A percentile compares a stretch with the other conserved stretches of the same genome.
These are phyloP conservation scores for Nasonia oneida DNA, from an alignment of 2,888 invertebrate species.

Conservation along the genomic window DNA sequence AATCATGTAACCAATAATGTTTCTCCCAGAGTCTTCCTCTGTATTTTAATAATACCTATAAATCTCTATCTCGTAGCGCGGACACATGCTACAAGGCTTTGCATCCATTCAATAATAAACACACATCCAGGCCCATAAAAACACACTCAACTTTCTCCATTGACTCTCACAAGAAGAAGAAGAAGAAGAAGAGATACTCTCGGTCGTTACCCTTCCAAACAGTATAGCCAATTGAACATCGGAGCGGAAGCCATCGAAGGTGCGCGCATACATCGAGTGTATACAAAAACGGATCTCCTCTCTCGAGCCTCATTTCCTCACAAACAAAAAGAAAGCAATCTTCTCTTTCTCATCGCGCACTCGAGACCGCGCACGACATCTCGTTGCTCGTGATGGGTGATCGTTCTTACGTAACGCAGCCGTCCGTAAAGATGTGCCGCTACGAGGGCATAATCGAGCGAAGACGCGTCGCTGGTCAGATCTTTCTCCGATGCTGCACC, in stretches of 20 bases:
- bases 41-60: background rate
- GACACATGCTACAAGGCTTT: background rate
- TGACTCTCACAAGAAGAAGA: constrained; percentile 21
- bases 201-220: constrained; percentile 47
- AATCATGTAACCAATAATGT: background rate
- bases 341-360: background rate
- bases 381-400: background rate
- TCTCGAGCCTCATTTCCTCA: background rate
- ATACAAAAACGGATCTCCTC: background rate
- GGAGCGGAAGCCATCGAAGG: constrained; percentile 31
- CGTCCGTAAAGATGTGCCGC: constrained; percentile 10
- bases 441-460: background rate
- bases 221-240: constrained; percentile 36
- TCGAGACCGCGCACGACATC: background rate
- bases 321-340: constrained; percentile 1
- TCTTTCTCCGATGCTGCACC: background rate
- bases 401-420: constrained; percentile 2
- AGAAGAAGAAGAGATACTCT: constrained; percentile 2
- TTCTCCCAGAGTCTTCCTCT: background rate
- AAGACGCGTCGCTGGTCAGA: background rate
- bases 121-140: background rate
- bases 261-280: background rate
- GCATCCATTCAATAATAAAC: background rate
- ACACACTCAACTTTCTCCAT: constrained; percentile 45
- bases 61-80: background rate